Base-by-base conservation (phyloP, 2,888 invertebrate genomes). In the Atrina japonica region DNA sequence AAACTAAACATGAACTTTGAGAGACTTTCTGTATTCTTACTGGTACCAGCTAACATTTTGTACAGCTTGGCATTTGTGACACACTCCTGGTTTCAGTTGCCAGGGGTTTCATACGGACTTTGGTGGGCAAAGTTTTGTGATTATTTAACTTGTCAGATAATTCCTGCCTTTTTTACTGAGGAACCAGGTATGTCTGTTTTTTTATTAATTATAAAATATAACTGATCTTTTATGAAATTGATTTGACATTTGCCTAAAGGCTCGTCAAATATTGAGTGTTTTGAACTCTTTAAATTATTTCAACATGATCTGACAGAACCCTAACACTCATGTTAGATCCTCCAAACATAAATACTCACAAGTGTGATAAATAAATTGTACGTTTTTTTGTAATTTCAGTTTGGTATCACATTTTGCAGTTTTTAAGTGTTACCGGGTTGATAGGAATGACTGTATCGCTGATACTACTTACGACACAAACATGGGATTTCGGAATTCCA, bases 91-190 rank as follows among this genome's bases (percentile, higher is more conserved):
- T 85, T 85, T 65, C 78, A 81, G 50, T 63, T 85, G 7, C 82
- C 83, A 14, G 83, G 82, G n/a, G 80, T 82, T 52, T 80, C 80
- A 23, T 85, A 85, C 66, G 85, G 85, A 21, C 49, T 83, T 14
- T 85, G 82, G 83, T 83, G 79, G 71, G 83, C 83, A 1, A 74
- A 78, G 45, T 85, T 83, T 60, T 85, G 85, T 77, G 82, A 83
- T 59, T 69, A 72, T 29, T 67, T 83, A 16, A 76, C 72, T n/a
- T 85, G 85, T 68, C 81, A 83, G 61, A 70, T 81, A 63, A 77
- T 85, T 27, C 83, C 83, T 69, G 85, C 85, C 3, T 82, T 83
- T 56, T 83, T 82, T 59, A 81, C 83, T 0, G 78, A 85, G 68
- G 85, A 85, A 72, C 85, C 85, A 69, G 78, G 85, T 83, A 64